Conservation (phyloP, 1,140 invertebrate species). For the Drosophila fuyamai region DNA sequence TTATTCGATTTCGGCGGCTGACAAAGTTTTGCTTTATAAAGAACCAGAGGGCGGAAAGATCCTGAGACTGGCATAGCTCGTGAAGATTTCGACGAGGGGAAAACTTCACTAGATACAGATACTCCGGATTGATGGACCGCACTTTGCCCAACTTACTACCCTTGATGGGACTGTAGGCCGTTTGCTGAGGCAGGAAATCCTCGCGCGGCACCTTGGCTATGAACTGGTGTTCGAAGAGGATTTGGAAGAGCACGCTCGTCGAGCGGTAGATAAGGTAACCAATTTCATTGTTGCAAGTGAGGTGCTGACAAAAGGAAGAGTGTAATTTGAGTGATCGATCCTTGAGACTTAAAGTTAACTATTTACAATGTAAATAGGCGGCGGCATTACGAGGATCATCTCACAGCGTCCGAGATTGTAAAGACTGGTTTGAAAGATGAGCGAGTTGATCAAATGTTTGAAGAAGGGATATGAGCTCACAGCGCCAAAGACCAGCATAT, state of each 20-base stretch:
- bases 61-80: constrained; percentile 84
- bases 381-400: constrained; percentile 86
- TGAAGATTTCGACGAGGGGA: constrained; percentile 85
- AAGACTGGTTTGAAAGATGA: constrained; percentile 86
- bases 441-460: constrained; percentile 86
- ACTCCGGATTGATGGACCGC: constrained; percentile 85
- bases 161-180: constrained; percentile 61
- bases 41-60: constrained; percentile 87
- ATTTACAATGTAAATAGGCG: constrained; percentile 86
- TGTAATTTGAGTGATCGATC: not conserved
- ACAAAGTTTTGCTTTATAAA: constrained; percentile 87
- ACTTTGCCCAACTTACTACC: constrained; percentile 67
- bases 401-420: constrained; percentile 86
- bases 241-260: constrained; percentile 86
- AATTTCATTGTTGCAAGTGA: constrained; percentile 72
- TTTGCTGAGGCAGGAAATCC: constrained; percentile 86
- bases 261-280: constrained; percentile 84
- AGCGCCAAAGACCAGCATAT: constrained; percentile 86
- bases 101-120: constrained; percentile 86
- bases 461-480: constrained; percentile 86
- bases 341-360: not conserved
- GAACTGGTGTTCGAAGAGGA: constrained; percentile 86
- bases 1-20: constrained; percentile 86
- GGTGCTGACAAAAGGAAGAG: constrained; percentile 43
- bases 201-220: constrained; percentile 86